Base-by-base conservation (phyloP, 2,113 vertebrate species). In the Percopsis transmontana region DNA sequence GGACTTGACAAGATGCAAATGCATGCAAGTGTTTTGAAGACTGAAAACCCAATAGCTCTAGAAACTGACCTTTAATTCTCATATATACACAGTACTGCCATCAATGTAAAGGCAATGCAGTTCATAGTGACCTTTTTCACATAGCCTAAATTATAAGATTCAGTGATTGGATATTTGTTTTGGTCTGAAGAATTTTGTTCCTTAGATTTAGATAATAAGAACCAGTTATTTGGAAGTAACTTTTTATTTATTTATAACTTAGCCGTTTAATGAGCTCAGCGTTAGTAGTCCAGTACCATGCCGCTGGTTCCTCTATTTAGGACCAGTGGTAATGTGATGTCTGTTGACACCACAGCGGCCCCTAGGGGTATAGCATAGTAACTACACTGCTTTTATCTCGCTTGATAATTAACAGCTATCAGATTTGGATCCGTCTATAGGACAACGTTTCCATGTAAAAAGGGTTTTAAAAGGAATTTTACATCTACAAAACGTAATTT, bases 261-360 rank as follows among this genome's bases (percentile, higher is more conserved):
- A 71, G 64, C 58, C 72, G 56, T 62, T 54, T 82, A 77, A 87
- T 83, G 76, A 87, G 55, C 39, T 40, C 56, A 66, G 67, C 62
- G 63, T 61, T 62, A 63, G 70, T 66, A 2, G 48, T 19, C 16
- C 50, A 60, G 61, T 60, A 67, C 58, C 58, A 63, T 60, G 58
- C 57, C 52, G 72, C 14, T 45, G 18, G 38, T 45, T 42, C 47
- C 58, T 75, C 61, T 56, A 61, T 16, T 70, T 39, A 24, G 68
- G 50, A 57, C 60, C 24, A 9, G 11, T 21, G 27, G 18, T 24
- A 52, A 59, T 15, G 27, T 8, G 10, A 47, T 33, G 4, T 52
- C 65, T 44, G 48, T 41, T 57, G 72, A 64, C 67, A 78, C 81
- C 81, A 90, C 87, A 90, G 85, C 84, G 73, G 63, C 89, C 64